Evolutionary conservation across 2,797 vertebrate genomes (phyloP).

Genomic region (Halcyon chelicuti): DNA sequence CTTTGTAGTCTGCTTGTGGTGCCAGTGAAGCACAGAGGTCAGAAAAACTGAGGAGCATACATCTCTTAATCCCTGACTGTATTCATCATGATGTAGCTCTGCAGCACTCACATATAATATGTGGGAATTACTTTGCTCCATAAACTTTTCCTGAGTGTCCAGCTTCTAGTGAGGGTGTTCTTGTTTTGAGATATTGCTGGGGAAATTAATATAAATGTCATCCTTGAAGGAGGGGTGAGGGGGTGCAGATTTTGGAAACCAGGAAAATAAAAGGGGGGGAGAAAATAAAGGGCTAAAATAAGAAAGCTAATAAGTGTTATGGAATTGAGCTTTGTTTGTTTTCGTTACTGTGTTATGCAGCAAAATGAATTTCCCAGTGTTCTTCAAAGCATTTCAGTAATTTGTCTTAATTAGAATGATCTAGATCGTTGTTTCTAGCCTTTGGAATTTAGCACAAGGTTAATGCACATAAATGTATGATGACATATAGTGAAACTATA

Average conservation of each 20-base stretch:
- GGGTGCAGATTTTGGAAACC: background rate
- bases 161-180: background rate
- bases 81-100: background rate
- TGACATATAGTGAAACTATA: constrained; percentile 31
- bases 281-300: background rate
- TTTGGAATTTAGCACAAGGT: constrained; percentile 36
- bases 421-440: constrained; percentile 16
- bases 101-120: background rate
- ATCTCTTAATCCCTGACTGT: background rate
- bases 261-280: background rate
- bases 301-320: background rate
- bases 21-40: background rate
- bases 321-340: background rate
- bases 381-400: constrained; percentile 2
- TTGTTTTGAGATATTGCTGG: background rate
- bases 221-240: background rate
- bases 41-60: background rate
- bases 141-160: background rate
- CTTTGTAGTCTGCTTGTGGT: background rate
- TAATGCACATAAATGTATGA: constrained; percentile 46
- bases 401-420: constrained; percentile 65
- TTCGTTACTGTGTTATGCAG: background rate
- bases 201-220: background rate
- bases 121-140: background rate
- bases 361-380: background rate